These are phyloP conservation scores for Zele albiditarsus DNA, from an alignment of 2,888 invertebrate genomes.

Conservation along the genomic window DNA sequence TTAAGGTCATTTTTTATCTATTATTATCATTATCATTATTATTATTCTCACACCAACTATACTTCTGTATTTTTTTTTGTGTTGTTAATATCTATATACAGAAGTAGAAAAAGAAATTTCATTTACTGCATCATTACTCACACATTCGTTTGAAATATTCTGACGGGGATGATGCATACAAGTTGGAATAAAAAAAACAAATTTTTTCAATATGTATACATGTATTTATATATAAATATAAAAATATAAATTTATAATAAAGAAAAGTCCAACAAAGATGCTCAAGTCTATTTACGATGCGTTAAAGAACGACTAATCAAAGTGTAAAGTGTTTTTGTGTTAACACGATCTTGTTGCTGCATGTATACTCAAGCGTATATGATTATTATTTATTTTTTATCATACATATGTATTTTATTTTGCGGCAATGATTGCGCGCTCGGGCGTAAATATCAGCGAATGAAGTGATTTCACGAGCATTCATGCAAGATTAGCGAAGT, in stretches of 20 bases:
- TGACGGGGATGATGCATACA: neutral
- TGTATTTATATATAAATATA: too few species aligned
- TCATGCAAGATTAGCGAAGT: slow-evolving; percentile 17
- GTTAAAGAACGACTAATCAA: neutral
- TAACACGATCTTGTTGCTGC: neutral
- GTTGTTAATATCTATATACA: neutral
- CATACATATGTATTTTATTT: neutral
- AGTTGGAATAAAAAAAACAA: neutral
- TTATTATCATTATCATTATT: neutral
- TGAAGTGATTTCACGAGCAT: slow-evolving; percentile 27
- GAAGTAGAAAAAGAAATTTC: neutral
- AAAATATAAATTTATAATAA: neutral
- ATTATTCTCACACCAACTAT: neutral
- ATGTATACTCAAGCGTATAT: neutral
- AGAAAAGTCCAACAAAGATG: neutral
- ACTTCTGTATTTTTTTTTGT: too few species aligned
- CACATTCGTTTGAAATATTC: neutral
- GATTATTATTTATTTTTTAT: neutral
- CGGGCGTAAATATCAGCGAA: slow-evolving; percentile 12
- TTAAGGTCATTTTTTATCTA: neutral
- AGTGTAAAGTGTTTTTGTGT: neutral
- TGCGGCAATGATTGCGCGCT: neutral
- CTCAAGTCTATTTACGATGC: neutral
- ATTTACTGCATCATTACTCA: neutral
- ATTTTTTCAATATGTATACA: too few species aligned